phyloP scores from a whole-genome alignment of 2,888 invertebrate species.

The Timandra comae region DNA sequence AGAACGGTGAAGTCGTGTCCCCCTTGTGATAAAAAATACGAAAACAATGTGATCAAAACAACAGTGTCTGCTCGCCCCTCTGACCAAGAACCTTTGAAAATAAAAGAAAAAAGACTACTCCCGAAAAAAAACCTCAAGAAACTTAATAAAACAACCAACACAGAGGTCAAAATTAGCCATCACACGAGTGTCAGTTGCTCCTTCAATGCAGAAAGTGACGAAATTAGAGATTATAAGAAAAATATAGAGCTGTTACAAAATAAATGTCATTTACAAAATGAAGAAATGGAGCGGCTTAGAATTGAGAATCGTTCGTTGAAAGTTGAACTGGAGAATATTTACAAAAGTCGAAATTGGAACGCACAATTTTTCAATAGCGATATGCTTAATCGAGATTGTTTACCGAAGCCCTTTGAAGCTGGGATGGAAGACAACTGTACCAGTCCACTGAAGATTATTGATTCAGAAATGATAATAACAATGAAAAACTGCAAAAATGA shows the following conservation, averaged over 20 bases:
- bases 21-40: too few relatives aligned
- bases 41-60: too few relatives aligned
- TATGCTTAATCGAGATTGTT: conserved; percentile 24
- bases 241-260: conserved; percentile 38
- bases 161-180: conserved; percentile 32
- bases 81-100: too few relatives aligned
- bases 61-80: too few relatives aligned
- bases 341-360: conserved; percentile 28
- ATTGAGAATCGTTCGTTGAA: conserved; percentile 47
- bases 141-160: conserved; percentile 30
- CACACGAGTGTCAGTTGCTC: conserved; percentile 32
- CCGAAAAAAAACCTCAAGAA: conserved; percentile 17
- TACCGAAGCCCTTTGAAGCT: conserved; percentile 43
- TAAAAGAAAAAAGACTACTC: neutral
- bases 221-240: conserved; percentile 28
- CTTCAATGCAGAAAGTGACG: conserved; percentile 21
- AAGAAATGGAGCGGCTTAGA: conserved; percentile 42
- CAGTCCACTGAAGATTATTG: conserved; percentile 31
- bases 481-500: conserved; percentile 57
- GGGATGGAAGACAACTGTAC: conserved; percentile 25
- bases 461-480: conserved; percentile 66
- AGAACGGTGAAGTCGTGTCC: too few relatives aligned
- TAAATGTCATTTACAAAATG: conserved; percentile 34
- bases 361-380: too few relatives aligned
- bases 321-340: conserved; percentile 41